Percentiles rank a stretch among this genome's conserved stretches.
Conservation (phyloP, 2,888 invertebrate species). For the Apodemia zela region DNA sequence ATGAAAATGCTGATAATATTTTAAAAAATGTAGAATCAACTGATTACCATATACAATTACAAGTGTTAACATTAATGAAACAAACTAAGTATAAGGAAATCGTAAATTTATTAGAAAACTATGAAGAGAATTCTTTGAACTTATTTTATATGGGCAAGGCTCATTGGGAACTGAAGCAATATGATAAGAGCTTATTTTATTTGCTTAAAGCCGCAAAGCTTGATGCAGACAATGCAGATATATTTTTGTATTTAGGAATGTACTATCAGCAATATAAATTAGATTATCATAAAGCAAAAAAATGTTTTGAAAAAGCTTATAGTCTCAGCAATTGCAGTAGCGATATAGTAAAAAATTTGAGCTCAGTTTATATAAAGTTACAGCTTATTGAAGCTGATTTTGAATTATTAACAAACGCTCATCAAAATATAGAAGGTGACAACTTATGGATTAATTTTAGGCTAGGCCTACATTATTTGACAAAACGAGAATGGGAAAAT, state of each 20-base stretch:
- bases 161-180: constrained; percentile 80
- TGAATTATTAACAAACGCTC: constrained; percentile 76
- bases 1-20: constrained; percentile 47
- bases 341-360: constrained; percentile 86
- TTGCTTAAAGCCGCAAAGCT: constrained; percentile 86
- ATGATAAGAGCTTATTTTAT: constrained; percentile 81
- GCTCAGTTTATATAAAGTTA: constrained; percentile 85
- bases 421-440: constrained; percentile 64
- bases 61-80: constrained; percentile 72
- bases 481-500: constrained; percentile 84
- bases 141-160: constrained; percentile 82
- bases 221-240: constrained; percentile 86
- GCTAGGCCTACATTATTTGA: constrained; percentile 90
- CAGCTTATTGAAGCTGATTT: constrained; percentile 84
- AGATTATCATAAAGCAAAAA: constrained; percentile 87
- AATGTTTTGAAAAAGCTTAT: constrained; percentile 92
- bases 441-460: constrained; percentile 91
- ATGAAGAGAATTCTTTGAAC: constrained; percentile 64
- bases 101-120: constrained; percentile 68
- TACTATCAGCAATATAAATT: constrained; percentile 83
- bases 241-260: constrained; percentile 88
- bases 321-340: constrained; percentile 84
- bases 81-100: constrained; percentile 77
- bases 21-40: constrained; percentile 49
- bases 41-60: constrained; percentile 58